Evolutionary conservation across 2,888 invertebrate genomes (phyloP).

Genomic region (Thera obeliscata): DNA sequence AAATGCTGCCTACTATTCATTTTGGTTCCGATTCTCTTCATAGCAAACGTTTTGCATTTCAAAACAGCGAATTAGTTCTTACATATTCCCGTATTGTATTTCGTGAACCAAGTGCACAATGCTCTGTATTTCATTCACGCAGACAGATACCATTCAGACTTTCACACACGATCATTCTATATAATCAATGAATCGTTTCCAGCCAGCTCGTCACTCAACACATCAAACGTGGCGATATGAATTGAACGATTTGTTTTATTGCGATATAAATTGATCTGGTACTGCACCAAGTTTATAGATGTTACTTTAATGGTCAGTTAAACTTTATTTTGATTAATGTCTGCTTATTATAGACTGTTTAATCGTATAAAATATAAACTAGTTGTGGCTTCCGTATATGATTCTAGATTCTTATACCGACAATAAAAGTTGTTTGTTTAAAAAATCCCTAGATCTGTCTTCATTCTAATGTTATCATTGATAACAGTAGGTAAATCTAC

Average conservation of each 20-base stretch:
- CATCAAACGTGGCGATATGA: conserved; percentile 8
- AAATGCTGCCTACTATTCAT: too few species aligned
- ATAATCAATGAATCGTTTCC: conserved; percentile 21
- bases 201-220: conserved; percentile 17
- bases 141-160: conserved; percentile 10
- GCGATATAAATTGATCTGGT: conserved; percentile 16
- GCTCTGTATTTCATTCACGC: conserved; percentile 18
- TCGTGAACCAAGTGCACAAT: conserved; percentile 3
- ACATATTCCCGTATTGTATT: neutral
- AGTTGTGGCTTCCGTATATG: conserved; percentile 1
- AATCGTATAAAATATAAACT: neutral
- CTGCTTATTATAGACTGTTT: neutral
- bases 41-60: too few species aligned
- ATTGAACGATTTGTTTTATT: conserved; percentile 18
- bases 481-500: too few species aligned
- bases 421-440: too few species aligned
- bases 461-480: too few species aligned
- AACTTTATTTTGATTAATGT: neutral
- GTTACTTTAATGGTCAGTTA: conserved; percentile 13
- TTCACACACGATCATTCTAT: conserved; percentile 17
- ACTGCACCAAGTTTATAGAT: neutral
- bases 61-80: too few species aligned
- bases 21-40: too few species aligned
- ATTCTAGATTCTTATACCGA: neutral
- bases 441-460: too few species aligned